Evolutionary conservation across 92 coral and sea anemone genomes (phyloP), one percentile per base, ranked within the genome.

Genomic region (Muricea muricata): DNA sequence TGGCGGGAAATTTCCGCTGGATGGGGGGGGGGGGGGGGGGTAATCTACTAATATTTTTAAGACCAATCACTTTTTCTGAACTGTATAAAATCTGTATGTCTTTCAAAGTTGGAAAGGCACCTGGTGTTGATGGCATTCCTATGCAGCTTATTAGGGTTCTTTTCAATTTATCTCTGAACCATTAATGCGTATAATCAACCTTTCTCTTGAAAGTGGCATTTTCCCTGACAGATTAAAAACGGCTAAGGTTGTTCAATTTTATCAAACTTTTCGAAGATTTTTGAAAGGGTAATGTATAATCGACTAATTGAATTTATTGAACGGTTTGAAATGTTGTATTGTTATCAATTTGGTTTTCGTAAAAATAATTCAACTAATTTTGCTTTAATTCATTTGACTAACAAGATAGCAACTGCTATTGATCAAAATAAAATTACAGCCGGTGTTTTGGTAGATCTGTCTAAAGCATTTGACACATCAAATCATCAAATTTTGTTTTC

Each of bases 401-500:
- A 86, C 56, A 78, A 73, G 39, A 87, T 87, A 26, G 75, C 91
- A 2, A 73, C 86, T 30, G 76, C 91, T 0, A 75, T 87, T 52
- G 91, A 81, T 54, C 26, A 73, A 39, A 83, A 83, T 23, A 85
- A 88, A 83, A 58, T 84, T 20, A 55, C 82, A 35, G 79, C 40
- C 15, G 82, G 90, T 61, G 88, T 83, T 17, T 83, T 83, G 41
- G 40, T 83, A 10, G 87, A 88, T 50, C 79, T 88, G n/a, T 87
- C 87, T 23, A 88, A 82, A 56, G 91, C 91, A 47, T 83, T 81
- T 65, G 84, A 85, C 67, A 85, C 88, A 30, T 37, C 65, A 41
- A 78, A 60, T 39, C 70, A 82, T 83, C 40, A 66, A 23, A 87
- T 81, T 37, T 72, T 72, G 55, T 55, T 48, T 0, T 10, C 42